A percentile compares a stretch with the other conserved stretches of the same genome.
These are phyloP conservation scores for Aporrectodea caliginosa DNA, from an alignment of 1,140 invertebrate genomes.

Conservation along the genomic window DNA sequence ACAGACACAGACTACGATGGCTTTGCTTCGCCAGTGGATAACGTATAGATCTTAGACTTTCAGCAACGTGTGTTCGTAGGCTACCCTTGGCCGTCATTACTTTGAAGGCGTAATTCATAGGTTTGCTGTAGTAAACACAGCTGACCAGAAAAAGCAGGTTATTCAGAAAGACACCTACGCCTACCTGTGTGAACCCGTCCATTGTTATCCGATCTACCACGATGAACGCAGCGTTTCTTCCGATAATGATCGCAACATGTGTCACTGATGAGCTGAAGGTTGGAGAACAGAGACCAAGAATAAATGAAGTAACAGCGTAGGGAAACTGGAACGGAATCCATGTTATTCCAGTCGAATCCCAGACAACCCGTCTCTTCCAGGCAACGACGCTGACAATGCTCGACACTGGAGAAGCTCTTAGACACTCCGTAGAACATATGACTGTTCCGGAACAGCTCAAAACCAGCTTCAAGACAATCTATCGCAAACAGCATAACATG, in stretches of 20 bases:
- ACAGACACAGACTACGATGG: not conserved
- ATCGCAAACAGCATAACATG: too few species aligned
- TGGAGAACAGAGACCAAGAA: not conserved
- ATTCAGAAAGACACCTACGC: not conserved
- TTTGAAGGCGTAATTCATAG: not conserved
- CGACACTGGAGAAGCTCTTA: not conserved
- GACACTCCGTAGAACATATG: not conserved
- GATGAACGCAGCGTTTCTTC: too few species aligned
- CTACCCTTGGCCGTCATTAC: not conserved
- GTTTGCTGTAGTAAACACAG: too few species aligned
- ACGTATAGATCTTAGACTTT: too few species aligned
- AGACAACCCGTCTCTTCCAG: not conserved
- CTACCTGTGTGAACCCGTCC: not conserved
- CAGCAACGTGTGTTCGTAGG: not conserved
- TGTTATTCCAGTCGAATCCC: not conserved
- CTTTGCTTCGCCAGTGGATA: not conserved
- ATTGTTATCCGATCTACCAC: not conserved
- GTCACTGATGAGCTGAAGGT: not conserved
- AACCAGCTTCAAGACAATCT: not conserved
- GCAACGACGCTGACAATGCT: not conserved
- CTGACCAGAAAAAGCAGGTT: not conserved
- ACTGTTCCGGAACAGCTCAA: not conserved
- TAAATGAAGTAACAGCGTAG: not conserved
- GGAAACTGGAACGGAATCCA: not conserved
- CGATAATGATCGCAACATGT: not conserved